Conservation (phyloP, 2,113 vertebrate genomes). For the Colinus virginianus region DNA sequence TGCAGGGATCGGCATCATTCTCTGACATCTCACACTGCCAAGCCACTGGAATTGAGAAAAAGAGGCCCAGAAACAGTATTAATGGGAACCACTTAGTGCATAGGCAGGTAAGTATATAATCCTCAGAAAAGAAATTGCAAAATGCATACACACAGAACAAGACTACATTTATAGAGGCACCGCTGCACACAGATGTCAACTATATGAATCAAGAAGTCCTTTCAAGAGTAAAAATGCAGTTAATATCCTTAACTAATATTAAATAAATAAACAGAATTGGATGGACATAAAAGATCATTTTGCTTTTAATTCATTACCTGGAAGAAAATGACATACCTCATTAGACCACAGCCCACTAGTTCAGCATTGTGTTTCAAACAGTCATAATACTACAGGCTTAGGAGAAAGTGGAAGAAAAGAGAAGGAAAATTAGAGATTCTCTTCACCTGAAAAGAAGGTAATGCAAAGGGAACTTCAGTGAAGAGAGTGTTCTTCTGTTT, state of each 20-base stretch:
- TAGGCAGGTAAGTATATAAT: background rate
- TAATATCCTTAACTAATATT: background rate
- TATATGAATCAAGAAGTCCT: background rate
- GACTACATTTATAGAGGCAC: background rate
- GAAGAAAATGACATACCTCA: background rate
- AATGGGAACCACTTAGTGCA: background rate
- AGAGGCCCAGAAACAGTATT: background rate
- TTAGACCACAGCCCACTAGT: background rate
- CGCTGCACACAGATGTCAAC: background rate
- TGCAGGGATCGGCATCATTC: slow-evolving; percentile 1
- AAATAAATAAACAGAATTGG: background rate
- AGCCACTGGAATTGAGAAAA: background rate
- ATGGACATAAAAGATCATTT: background rate
- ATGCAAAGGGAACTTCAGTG: background rate
- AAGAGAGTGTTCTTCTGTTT: background rate
- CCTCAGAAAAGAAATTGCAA: background rate
- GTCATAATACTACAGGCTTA: background rate
- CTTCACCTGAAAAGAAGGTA: background rate
- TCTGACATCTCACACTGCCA: slow-evolving; percentile 2
- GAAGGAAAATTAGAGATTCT: background rate
- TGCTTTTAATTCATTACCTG: background rate
- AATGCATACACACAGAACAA: background rate
- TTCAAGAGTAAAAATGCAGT: background rate
- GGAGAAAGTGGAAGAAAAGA: background rate
- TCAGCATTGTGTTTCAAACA: background rate